Base-by-base conservation (phyloP, 1,140 invertebrate genomes). In the Brachionus angularis region DNA sequence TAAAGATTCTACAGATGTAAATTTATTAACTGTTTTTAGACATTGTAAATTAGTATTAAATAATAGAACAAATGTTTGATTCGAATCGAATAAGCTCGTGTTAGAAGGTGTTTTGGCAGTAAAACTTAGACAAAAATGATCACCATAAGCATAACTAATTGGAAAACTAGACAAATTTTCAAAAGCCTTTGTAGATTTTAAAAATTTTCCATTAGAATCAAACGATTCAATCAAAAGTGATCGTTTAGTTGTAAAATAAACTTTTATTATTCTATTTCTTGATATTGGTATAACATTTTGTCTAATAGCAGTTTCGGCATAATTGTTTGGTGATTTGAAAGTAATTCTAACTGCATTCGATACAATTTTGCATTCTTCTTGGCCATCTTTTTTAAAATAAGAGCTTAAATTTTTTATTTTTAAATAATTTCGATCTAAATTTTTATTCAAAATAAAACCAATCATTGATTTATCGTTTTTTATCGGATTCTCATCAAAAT, bases 111-210 rank as follows among this genome's bases (percentile, higher is more conserved):
- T 12, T 23, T 39, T 58, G 7, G 33, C 53, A 21, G 53, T 42
- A 23, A 36, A 33, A 14, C 18, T 39, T 4, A 58, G 21, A 23
- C 53, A 58, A 5, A 58, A 36, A 3, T 58, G 7, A 36, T 58
- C 36, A 12, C 33, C 53, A 58, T 27, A 7, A 39, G 53, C 5
- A 39, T 8, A 42, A 23, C 23, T 12, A 36, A 58, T 29, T 39
- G 53, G 53, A 58, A 58, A 58, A 58, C 53, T 58, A 10, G 53
- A 58, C 10, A 58, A 36, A 27, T 58, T 58, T 2, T 58, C 36
- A 3, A 58, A 25, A 0, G 34, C 53, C 14, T 36, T 42, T 10
- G 39, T 14, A 18, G 18, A 36, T 14, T 23, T 39, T 39, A 58
- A 23, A 3, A 10, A 58, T 12, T 36, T 39, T 4, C 53, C 53